Percentiles rank a stretch among this genome's conserved stretches.
These are phyloP conservation scores for Drosophila nannoptera DNA, from an alignment of 1,140 invertebrate genomes.

Conservation along the genomic window DNA sequence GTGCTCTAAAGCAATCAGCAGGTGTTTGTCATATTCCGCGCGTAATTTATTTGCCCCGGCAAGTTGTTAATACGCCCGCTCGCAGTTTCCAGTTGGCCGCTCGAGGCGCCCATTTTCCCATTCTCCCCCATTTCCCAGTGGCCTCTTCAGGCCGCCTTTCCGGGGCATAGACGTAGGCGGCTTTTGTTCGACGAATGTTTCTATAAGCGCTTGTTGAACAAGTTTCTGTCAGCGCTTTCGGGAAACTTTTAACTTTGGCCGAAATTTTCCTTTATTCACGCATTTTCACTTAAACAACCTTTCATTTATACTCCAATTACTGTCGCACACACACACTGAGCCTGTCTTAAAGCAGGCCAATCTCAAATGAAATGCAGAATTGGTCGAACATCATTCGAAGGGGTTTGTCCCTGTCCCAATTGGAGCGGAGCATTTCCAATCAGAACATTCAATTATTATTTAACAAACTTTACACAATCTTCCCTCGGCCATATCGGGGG, in stretches of 20 bases:
- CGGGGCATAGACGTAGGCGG: background rate
- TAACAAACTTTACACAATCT: slow-evolving; percentile 14
- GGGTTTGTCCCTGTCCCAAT: background rate
- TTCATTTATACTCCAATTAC: too few relatives aligned
- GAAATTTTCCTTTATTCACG: too few relatives aligned
- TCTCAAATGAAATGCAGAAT: too few relatives aligned
- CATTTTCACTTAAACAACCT: too few relatives aligned
- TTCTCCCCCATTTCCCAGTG: background rate
- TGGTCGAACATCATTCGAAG: background rate
- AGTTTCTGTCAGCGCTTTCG: too few relatives aligned
- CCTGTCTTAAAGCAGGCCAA: background rate
- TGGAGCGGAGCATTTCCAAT: slow-evolving; percentile 8
- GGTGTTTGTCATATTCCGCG: slow-evolving; percentile 60
- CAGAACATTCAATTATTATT: slow-evolving; percentile 14
- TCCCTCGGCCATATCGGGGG: background rate
- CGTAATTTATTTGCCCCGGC: slow-evolving; percentile 58
- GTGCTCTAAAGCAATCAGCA: slow-evolving; percentile 61
- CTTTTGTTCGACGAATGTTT: too few relatives aligned
- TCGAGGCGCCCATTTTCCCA: background rate
- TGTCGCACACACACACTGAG: too few relatives aligned
- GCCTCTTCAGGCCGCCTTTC: background rate
- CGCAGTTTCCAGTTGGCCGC: background rate
- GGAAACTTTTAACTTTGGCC: too few relatives aligned
- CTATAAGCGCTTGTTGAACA: too few relatives aligned
- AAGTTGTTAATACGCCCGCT: slow-evolving; percentile 44